Conservation (phyloP, 2,797 vertebrate species). For the Scolopax rusticola region DNA sequence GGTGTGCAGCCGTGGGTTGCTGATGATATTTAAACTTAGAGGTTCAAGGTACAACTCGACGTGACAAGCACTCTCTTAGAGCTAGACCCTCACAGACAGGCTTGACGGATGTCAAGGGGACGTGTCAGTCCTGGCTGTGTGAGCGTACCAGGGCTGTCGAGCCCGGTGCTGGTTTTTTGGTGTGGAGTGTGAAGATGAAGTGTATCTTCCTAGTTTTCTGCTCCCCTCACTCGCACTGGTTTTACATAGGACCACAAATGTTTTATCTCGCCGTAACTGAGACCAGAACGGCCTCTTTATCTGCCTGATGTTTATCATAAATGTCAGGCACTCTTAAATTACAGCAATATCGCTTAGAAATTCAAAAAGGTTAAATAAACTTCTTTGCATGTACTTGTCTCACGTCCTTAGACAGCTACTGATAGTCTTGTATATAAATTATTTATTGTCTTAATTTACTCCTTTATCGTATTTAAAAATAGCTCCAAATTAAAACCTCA, state of each 20-base stretch:
- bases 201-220: neutral
- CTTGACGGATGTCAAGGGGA: neutral
- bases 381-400: neutral
- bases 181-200: neutral
- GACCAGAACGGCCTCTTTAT: neutral
- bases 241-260: neutral
- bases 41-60: neutral
- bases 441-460: conserved; percentile 42
- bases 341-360: neutral
- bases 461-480: conserved; percentile 19
- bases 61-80: fast-evolving
- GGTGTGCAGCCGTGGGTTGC: neutral
- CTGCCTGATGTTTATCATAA: conserved; percentile 25
- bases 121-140: neutral
- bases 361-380: conserved; percentile 23
- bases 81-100: neutral
- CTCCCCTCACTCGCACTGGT: neutral
- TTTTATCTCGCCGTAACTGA: neutral
- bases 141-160: neutral
- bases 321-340: neutral
- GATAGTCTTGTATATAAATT: conserved; percentile 22
- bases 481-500: conserved; percentile 40
- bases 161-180: fast-evolving
- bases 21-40: neutral
- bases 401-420: neutral